phyloP scores from a whole-genome alignment of 2,797 vertebrate species.

The Carduelis carduelis region DNA sequence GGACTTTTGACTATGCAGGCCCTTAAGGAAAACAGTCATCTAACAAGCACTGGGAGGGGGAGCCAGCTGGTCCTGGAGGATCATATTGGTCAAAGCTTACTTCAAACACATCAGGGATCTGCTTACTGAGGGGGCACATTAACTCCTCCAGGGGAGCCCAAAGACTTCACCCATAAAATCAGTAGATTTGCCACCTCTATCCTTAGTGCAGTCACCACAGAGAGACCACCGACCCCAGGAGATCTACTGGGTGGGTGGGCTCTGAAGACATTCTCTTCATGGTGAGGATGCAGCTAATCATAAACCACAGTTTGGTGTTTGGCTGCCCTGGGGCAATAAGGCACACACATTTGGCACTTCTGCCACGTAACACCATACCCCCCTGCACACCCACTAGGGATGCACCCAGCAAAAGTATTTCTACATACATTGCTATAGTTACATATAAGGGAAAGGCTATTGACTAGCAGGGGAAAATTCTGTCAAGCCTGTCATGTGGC shows the following conservation, averaged over 20 bases:
- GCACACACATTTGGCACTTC: background rate
- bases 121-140: background rate
- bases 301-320: background rate
- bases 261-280: background rate
- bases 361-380: background rate
- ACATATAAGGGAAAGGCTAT: slow-evolving; percentile 35
- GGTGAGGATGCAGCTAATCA: background rate
- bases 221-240: background rate
- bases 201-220: background rate
- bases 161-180: background rate
- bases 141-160: background rate
- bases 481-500: slow-evolving; percentile 34
- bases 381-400: slow-evolving; percentile 35
- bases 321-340: background rate
- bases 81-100: background rate
- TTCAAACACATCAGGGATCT: background rate
- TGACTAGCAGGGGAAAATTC: slow-evolving; percentile 34
- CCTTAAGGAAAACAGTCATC: background rate
- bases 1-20: background rate
- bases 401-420: background rate
- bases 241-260: background rate
- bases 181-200: background rate
- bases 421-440: background rate
- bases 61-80: background rate
- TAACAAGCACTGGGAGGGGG: background rate